Conservation (phyloP, 2,888 invertebrate species). For the Drosophila colorata region DNA sequence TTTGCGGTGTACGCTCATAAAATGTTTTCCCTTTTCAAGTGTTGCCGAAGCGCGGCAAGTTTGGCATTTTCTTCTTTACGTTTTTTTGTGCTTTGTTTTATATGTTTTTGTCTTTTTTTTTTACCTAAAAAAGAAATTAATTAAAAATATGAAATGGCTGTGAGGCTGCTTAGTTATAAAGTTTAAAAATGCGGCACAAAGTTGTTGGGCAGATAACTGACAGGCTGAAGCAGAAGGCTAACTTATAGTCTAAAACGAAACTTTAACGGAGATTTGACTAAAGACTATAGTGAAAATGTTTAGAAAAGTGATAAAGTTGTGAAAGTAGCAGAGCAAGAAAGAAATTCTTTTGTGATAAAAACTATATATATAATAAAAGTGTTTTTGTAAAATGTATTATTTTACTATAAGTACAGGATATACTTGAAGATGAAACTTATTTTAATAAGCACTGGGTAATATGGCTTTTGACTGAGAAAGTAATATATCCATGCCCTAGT, state of each 20-base stretch:
- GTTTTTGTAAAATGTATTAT: too few relatives aligned
- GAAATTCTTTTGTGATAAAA: background rate
- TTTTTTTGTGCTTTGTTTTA: conserved; percentile 21
- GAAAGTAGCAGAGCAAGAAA: background rate
- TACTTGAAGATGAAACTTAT: too few relatives aligned
- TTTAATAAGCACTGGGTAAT: too few relatives aligned
- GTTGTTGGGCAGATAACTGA: conserved; percentile 36
- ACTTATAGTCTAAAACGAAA: conserved; percentile 22
- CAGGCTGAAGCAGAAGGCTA: conserved; percentile 23
- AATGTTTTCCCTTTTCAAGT: conserved; percentile 67
- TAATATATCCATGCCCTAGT: too few relatives aligned
- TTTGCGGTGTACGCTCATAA: conserved; percentile 74
- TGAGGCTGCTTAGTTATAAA: conserved; percentile 59
- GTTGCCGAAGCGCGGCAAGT: conserved; percentile 50
- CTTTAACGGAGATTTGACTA: conserved; percentile 18
- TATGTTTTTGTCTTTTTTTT: conserved; percentile 21
- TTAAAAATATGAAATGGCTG: conserved; percentile 69
- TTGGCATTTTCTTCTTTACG: conserved; percentile 33
- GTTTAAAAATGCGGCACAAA: conserved; percentile 50
- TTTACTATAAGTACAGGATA: too few relatives aligned
- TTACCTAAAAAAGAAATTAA: conserved; percentile 60
- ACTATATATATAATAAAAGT: too few relatives aligned
- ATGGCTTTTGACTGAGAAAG: too few relatives aligned
- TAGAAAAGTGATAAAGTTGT: conserved; percentile 23
- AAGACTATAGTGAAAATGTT: conserved; percentile 37